Percentiles rank a stretch among this genome's conserved stretches.
These are phyloP conservation scores for Trichogramma evanescens DNA, from an alignment of 2,888 invertebrate species.

Conservation along the genomic window DNA sequence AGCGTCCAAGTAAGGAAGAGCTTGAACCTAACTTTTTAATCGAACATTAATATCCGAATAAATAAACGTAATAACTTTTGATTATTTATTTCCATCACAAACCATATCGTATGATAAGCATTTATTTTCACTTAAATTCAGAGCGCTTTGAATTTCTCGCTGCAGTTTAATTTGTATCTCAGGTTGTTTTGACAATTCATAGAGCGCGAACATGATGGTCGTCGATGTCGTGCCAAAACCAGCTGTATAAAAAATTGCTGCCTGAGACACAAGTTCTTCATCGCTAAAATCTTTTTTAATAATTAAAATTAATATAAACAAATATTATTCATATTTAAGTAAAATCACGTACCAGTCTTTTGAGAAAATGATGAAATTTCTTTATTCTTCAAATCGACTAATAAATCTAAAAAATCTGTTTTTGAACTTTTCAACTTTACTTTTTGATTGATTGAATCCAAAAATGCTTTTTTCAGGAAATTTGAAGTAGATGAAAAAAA, in stretches of 20 bases:
- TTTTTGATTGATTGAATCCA: slow-evolving; percentile 45
- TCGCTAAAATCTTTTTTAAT: slow-evolving; percentile 34
- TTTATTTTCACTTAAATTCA: slow-evolving; percentile 27
- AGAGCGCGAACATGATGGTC: slow-evolving; percentile 29
- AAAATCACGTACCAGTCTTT: slow-evolving; percentile 11
- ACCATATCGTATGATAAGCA: slow-evolving; percentile 36
- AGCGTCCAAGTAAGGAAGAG: slow-evolving; percentile 34
- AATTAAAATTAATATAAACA: background rate
- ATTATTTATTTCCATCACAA: background rate
- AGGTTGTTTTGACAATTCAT: slow-evolving; percentile 31
- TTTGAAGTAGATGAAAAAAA: background rate
- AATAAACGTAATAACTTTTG: no score
- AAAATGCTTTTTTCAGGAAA: slow-evolving; percentile 46
- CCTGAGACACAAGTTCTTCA: slow-evolving; percentile 35
- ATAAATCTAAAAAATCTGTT: slow-evolving; percentile 48
- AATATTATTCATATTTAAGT: slow-evolving; percentile 26
- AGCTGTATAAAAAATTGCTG: slow-evolving; percentile 33
- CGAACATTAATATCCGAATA: background rate
- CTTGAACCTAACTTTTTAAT: slow-evolving; percentile 17
- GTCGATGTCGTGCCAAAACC: slow-evolving; percentile 38
- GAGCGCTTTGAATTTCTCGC: slow-evolving; percentile 26
- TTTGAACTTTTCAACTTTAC: slow-evolving; percentile 41
- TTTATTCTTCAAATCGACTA: slow-evolving; percentile 47
- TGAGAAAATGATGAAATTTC: slow-evolving; percentile 4
- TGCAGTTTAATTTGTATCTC: slow-evolving; percentile 31